Evolutionary conservation across 2,888 invertebrate genomes (phyloP), one percentile per base, ranked within the genome.

Genomic region (Dyspetes luteomarginatus): DNA sequence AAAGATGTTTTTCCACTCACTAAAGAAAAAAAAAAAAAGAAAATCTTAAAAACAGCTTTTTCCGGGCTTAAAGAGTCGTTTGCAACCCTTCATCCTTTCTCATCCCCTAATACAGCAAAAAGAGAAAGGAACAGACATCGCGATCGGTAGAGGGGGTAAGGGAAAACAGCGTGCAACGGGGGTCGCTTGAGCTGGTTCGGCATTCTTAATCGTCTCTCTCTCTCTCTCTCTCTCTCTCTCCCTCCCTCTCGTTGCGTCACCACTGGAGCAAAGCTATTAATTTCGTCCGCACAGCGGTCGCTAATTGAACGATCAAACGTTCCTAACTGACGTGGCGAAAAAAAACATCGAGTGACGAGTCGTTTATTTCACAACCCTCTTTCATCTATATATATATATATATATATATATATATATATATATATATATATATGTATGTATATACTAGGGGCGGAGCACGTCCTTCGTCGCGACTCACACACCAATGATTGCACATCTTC

Each of bases 291-390:
- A 58, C 76, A 75, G 62, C 60, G 69, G 64, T 55, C 74, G 81
- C 81, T 84, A 84, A 83, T 84, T 84, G 84, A 84, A 83, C 83
- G 83, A 82, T 84, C 77, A 81, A 75, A 73, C 73, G 78, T 75
- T 60, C 72, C 71, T 75, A 79, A 82, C 76, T 84, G 78, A 76
- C 78, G 73, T 48, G 73, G 79, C 79, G 58, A 67, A 83, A 83
- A 83, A 82, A 71, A 76, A 74, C 67, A 71, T 72, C 50, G 60
- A 67, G 62, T 81, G 79, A 76, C 76, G 72, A 80, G 80, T 30
- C 36, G 52, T 72, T 82, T 72, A 76, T 71, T 76, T 43, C 28
- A 19, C 50, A 58, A 36, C 45, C 50, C 64, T 45, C 15, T 43
- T 28, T 15, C 28, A 43, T 41, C 17, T 2, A 17, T 24, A n/a